Conservation (phyloP, 1,140 invertebrate genomes). For the Trypoxylus dichotomus region DNA sequence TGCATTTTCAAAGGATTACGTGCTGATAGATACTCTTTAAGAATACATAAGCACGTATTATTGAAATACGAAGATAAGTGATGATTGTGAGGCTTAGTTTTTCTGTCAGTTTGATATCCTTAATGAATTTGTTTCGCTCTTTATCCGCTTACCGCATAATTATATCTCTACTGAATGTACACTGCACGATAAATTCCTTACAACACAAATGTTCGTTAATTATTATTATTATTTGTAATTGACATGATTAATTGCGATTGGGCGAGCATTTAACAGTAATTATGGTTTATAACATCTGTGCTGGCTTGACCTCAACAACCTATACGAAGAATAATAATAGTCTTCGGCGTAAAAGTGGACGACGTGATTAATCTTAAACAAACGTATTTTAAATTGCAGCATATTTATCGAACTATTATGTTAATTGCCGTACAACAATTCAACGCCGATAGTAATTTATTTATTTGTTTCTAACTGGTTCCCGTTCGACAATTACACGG, state of each 20-base stretch:
- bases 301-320: conserved; percentile 7
- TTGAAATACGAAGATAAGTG: too few relatives aligned
- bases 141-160: neutral
- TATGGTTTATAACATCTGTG: neutral
- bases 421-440: neutral
- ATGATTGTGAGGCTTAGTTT: too few relatives aligned
- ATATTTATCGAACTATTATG: conserved; percentile 7
- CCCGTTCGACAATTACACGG: neutral
- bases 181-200: neutral
- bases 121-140: neutral
- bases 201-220: neutral
- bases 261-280: neutral
- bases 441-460: conserved; percentile 14
- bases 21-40: too few relatives aligned
- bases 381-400: conserved; percentile 3
- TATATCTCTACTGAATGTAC: neutral
- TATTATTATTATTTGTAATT: conserved; percentile 9
- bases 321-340: neutral
- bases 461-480: neutral
- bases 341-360: neutral
- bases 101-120: too few relatives aligned
- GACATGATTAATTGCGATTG: conserved; percentile 4
- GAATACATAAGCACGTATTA: too few relatives aligned
- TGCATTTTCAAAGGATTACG: too few relatives aligned
- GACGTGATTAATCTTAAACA: neutral